Base-by-base conservation (phyloP, 2,797 vertebrate species). In the Psittacula echo region DNA sequence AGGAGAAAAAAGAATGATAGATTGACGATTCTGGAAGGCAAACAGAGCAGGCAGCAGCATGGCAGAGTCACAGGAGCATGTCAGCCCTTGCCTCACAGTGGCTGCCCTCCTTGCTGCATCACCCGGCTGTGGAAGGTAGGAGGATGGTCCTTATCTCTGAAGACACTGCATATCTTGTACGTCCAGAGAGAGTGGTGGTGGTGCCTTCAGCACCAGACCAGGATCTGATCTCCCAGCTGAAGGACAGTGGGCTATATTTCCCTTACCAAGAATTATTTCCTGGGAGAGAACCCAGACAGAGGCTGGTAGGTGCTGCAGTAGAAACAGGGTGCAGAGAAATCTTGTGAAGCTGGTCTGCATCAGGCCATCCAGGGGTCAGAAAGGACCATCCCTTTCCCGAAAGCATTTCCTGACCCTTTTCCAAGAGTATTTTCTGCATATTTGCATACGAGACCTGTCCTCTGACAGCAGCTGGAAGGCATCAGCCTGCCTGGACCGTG, bases 61-160 rank as follows among this genome's bases (percentile, higher is more conserved):
- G 65, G 78, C 58, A 21, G 21, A 22, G 81, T 16, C 73, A 12
- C 2, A 5, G 62, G 45, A 34, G 50, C 1, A 1, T 58, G 9
- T 60, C 7, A 1, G 34, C 34, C 72, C 23, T 27, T 64, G 44
- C 48, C 27, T 68, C n/a, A 9, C 32, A 17, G 39, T 8, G 6
- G 23, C 70, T 53, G 54, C 60, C 29, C 37, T 18, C 23, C 20
- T 3, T 18, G 41, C 75, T 37, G 18, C 18, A 7, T 51, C 12
- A 6, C 32, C 32, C 0, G 0, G 29, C 56, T 24, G 41, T 1
- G 0, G 24, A 1, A 19, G 65, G 67, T 34, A 7, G 88, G 9
- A 60, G 34, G 37, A 26, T 7, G 13, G 30, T 23, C 54, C 41
- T 50, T 5, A 2, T 12, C 66, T 41, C 65, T 3, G 7, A 26